Evolutionary conservation across 2,113 vertebrate species (phyloP).

Genomic region (Aphyosemion australe): DNA sequence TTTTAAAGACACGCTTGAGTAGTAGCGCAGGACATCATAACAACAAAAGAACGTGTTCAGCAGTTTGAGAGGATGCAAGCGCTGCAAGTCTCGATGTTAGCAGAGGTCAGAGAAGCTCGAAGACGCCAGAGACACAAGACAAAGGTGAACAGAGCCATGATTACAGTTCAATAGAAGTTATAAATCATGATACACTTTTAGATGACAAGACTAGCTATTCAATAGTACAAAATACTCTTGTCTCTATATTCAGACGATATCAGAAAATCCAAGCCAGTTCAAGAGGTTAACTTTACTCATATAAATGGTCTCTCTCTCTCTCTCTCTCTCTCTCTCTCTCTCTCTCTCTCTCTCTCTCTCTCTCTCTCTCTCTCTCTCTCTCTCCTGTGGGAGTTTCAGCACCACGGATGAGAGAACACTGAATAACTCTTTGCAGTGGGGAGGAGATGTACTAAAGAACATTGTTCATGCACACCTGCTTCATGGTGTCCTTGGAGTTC

Average conservation of each 20-base stretch:
- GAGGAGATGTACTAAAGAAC: not conserved
- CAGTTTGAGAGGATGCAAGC: constrained; percentile 65
- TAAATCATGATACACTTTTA: not conserved
- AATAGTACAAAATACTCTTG: not conserved
- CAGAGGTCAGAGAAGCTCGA: constrained; percentile 32
- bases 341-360: too few species aligned
- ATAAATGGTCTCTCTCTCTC: too few species aligned
- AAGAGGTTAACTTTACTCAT: too few species aligned
- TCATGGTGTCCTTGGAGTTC: constrained; percentile 80
- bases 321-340: too few species aligned
- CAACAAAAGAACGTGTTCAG: constrained; percentile 64
- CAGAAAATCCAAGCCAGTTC: too few species aligned
- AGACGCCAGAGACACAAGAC: constrained; percentile 13
- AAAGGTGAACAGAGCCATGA: not conserved
- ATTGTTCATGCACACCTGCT: constrained; percentile 72
- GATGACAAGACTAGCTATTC: too few species aligned
- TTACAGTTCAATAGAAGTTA: too few species aligned
- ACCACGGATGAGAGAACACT: too few species aligned
- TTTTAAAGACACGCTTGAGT: constrained; percentile 64
- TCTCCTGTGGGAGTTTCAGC: too few species aligned
- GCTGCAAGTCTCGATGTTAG: constrained; percentile 48
- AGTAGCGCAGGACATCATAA: constrained; percentile 58
- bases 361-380: too few species aligned
- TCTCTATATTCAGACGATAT: too few species aligned
- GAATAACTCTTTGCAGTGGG: not conserved